Evolutionary conservation across 2,888 invertebrate species (phyloP).

Genomic region (Amphimallon solstitiale): DNA sequence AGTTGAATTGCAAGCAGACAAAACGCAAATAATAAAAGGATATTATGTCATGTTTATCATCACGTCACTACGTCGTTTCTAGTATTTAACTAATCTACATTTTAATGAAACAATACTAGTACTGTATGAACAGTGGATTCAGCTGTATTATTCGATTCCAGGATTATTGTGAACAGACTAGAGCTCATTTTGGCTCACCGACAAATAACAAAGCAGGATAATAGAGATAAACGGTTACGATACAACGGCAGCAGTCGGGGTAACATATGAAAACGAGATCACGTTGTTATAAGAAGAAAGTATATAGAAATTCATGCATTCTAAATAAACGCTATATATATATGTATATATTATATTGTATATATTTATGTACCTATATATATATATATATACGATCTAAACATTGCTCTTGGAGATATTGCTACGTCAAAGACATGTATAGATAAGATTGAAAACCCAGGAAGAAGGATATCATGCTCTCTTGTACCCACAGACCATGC

Average conservation of each 20-base stretch:
- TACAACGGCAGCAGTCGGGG: background rate
- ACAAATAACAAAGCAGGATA: slow-evolving; percentile 39
- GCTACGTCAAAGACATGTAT: slow-evolving; percentile 27
- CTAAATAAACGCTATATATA: slow-evolving; percentile 16
- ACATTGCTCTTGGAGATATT: slow-evolving; percentile 23
- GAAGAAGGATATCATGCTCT: slow-evolving; percentile 25
- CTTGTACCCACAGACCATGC: slow-evolving; percentile 6
- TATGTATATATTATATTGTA: background rate
- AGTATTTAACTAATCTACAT: background rate
- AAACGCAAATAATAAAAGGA: too few relatives aligned
- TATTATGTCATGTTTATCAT: too few relatives aligned
- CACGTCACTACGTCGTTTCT: too few relatives aligned
- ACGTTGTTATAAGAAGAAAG: background rate
- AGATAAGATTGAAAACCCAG: slow-evolving; percentile 32
- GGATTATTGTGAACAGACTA: slow-evolving; percentile 17
- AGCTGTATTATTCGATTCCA: background rate
- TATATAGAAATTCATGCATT: slow-evolving; percentile 14
- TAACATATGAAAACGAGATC: slow-evolving; percentile 15
- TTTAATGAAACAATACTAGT: background rate
- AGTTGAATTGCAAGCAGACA: too few relatives aligned
- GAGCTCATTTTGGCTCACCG: slow-evolving; percentile 47
- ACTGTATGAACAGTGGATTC: background rate
- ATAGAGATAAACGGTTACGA: slow-evolving; percentile 23
- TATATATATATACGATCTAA: background rate
- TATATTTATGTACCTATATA: too few relatives aligned